Evolutionary conservation across 1,140 invertebrate species (phyloP), one percentile per base, ranked within the genome.

Genomic region (Drosophila sproati): DNA sequence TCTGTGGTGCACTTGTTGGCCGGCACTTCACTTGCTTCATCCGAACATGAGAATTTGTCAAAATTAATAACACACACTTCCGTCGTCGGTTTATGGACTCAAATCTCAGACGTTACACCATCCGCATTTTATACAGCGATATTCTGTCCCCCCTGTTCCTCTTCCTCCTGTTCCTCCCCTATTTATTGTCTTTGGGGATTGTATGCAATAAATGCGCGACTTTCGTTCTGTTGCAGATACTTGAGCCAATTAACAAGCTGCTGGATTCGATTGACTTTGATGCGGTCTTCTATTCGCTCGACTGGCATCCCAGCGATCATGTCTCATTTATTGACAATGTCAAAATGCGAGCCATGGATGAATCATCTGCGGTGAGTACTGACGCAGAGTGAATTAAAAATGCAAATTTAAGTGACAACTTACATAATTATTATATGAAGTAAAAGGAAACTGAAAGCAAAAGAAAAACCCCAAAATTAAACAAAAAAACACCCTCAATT

Each of bases 241-340:
- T 98, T 64, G 96, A 98, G 62, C 97, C 98, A 2, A 98, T 99
- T 77, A 99, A 99, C 94, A 94, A 95, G 50, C 93, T 99, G 10
- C 93, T 99, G 77, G 96, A 97, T 41, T 95, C 95, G 0, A 96
- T 98, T 20, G 94, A 95, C 57, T 99, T 99, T 93, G 96, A 99
- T 93, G 94, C 95, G 2, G 96, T 99, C n/a, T 98, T 98, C 90
- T 99, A 99, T 93, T 98, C 98, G 1, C 93, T 98, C 60, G 98
- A 99, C 93, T 99, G 98, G 98, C 98, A 99, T 95, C 98, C 98
- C 0, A 95, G 95, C 37, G 96, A 99, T 94, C 98, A 99, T 93
- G 96, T 99, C 29, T 99, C 98, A 10, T 99, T 99, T 93, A 96
- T 98, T 73, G 98, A 98, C 87, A 99, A 98, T 93, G 95, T 98